Base-by-base conservation (phyloP, 2,797 vertebrate genomes). In the Philypnodon macrostomus region DNA sequence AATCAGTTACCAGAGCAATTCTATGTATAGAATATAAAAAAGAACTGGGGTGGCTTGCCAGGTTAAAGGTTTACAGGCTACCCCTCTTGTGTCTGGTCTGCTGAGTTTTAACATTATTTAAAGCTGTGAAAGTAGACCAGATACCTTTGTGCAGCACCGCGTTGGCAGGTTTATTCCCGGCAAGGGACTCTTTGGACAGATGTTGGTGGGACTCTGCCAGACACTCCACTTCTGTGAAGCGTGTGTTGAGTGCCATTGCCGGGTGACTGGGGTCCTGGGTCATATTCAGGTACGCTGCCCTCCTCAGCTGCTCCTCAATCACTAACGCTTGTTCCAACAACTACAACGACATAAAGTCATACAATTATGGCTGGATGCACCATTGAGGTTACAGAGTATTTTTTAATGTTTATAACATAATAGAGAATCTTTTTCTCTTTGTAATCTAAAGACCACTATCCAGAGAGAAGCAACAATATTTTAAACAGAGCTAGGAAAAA, bases 181-280 rank as follows among this genome's bases (percentile, higher is more conserved):
- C 95, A 5, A 98, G 89, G 5, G 95, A 97, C 89, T 98, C 96
- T 90, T 98, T 98, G 84, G 93, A 94, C 80, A 98, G 91, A 72
- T 98, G 96, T 86, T 98, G 96, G 87, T 98, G 96, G 63, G 94
- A 97, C 86, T 98, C 96, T 0, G 96, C 96, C 86, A 98, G 91
- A 84, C 96, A 98, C 79, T 98, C 96, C 77, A 98, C 95, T 77
- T 98, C 96, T 0, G 95, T 86, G 72, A 98, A 93, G 59, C 96
- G 96, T 0, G 95, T 93, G 2, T 97, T 97, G 57, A 98, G 89
- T 1, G 95, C 94, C 96, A 98, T 97, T 87, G 95, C 94, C 0
- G 95, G 95, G 77, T 98, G 95, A 47, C 70, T 92, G 59, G 96
- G 89, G 75, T 98, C 96, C 87, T 98, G 96, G 56, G 92, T 95